These are phyloP conservation scores for Diachrysia chrysitis DNA, from an alignment of 2,888 invertebrate species.

Conservation along the genomic window DNA sequence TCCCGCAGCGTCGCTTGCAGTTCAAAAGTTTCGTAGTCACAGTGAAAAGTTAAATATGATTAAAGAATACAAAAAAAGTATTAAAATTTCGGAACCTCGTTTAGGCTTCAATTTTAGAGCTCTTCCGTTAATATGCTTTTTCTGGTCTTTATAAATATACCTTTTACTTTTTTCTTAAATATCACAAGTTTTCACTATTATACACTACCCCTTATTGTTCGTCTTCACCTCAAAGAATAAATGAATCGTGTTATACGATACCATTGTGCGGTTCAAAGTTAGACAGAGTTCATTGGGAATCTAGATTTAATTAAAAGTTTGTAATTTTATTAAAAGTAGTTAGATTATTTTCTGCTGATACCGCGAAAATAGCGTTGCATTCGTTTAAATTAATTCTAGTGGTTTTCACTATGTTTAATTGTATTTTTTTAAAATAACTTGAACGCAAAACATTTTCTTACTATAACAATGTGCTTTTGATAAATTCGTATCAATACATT, in stretches of 20 bases:
- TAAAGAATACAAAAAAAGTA: neutral
- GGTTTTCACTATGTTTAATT: neutral
- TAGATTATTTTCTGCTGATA: conserved; percentile 3
- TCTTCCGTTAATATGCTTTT: no score
- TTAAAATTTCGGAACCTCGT: no score
- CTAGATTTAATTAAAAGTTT: conserved; percentile 22
- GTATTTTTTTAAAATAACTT: neutral
- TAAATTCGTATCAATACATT: no score
- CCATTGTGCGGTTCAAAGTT: neutral
- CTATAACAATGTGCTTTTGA: no score
- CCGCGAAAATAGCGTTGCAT: neutral
- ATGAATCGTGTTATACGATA: conserved; percentile 7
- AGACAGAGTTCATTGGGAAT: conserved; percentile 5
- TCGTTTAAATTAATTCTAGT: conserved; percentile 2
- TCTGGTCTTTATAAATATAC: no score
- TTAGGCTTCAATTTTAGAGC: no score
- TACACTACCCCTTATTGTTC: neutral
- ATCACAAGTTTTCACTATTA: no score
- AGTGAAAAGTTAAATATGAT: neutral
- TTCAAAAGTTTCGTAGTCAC: neutral
- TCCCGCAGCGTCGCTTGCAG: neutral
- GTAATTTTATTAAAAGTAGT: conserved; percentile 19
- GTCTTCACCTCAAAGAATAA: conserved; percentile 7
- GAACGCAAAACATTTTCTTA: no score
- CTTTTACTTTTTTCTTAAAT: no score